Percentiles rank a stretch among this genome's conserved stretches.
Evolutionary conservation across 1,140 invertebrate species (phyloP).

Genomic region (Megalonaias nervosa): DNA sequence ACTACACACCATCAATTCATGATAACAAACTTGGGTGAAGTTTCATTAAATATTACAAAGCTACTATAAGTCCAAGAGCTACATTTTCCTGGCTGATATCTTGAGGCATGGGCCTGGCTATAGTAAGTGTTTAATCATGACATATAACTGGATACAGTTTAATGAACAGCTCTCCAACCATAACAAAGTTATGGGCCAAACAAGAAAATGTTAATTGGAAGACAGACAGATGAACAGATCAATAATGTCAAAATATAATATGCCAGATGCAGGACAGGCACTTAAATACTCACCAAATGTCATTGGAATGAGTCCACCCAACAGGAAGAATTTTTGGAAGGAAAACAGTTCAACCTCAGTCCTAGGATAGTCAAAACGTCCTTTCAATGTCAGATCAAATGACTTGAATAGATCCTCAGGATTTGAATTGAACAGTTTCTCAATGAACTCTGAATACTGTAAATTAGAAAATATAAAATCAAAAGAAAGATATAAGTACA

Average conservation of each 20-base stretch:
- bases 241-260: too few species aligned
- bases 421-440: constrained; percentile 30
- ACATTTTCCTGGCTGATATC: too few species aligned
- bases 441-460: constrained; percentile 53
- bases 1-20: too few species aligned
- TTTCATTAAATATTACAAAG: too few species aligned
- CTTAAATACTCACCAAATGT: constrained; percentile 42
- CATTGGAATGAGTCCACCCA: constrained; percentile 47
- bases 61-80: too few species aligned
- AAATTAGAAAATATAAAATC: constrained; percentile 13
- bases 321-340: constrained; percentile 28
- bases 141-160: too few species aligned
- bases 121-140: too few species aligned
- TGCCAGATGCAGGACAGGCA: not conserved
- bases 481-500: too few species aligned
- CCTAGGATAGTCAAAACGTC: constrained; percentile 40
- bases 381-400: constrained; percentile 49
- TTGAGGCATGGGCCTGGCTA: too few species aligned
- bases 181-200: too few species aligned
- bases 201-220: not conserved
- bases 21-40: too few species aligned
- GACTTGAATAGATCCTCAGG: constrained; percentile 40
- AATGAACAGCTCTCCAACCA: not conserved
- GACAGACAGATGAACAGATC: not conserved
- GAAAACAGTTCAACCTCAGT: constrained; percentile 30